phyloP scores from a whole-genome alignment of 2,888 invertebrate species.

The Lissonota sp. region DNA sequence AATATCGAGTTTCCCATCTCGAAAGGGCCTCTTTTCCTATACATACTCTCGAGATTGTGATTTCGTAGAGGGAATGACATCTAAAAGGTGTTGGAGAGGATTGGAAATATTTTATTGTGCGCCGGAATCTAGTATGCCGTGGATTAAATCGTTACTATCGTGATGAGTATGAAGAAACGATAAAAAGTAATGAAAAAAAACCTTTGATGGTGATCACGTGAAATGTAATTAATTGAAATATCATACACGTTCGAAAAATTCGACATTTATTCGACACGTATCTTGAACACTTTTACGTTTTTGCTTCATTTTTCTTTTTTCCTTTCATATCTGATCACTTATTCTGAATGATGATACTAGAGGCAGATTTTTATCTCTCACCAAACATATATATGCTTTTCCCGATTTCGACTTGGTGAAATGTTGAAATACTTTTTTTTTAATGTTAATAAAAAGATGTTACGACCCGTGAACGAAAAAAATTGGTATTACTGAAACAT shows the following conservation, averaged over 20 bases:
- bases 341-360: conserved; percentile 48
- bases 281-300: conserved; percentile 53
- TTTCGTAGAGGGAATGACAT: conserved; percentile 46
- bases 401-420: conserved; percentile 13
- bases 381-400: background rate
- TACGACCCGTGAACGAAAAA: conserved; percentile 20
- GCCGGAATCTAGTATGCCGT: conserved; percentile 34
- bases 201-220: conserved; percentile 15
- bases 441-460: background rate
- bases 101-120: conserved; percentile 12
- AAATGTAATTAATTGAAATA: conserved; percentile 41
- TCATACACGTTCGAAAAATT: conserved; percentile 34
- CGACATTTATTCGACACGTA: conserved; percentile 62
- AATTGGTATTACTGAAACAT: conserved; percentile 37
- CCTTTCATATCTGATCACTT: background rate
- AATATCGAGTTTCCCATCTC: conserved; percentile 67
- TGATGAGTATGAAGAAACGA: conserved; percentile 16
- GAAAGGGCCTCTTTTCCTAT: conserved; percentile 60
- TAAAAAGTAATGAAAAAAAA: conserved; percentile 13
- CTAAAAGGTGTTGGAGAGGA: conserved; percentile 41
- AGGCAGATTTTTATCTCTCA: conserved; percentile 15
- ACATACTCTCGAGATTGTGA: conserved; percentile 58
- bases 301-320: conserved; percentile 6
- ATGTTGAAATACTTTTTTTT: conserved; percentile 14
- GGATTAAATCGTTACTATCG: conserved; percentile 24